phyloP scores from a whole-genome alignment of 1,140 invertebrate species.

The Mercenaria mercenaria region DNA sequence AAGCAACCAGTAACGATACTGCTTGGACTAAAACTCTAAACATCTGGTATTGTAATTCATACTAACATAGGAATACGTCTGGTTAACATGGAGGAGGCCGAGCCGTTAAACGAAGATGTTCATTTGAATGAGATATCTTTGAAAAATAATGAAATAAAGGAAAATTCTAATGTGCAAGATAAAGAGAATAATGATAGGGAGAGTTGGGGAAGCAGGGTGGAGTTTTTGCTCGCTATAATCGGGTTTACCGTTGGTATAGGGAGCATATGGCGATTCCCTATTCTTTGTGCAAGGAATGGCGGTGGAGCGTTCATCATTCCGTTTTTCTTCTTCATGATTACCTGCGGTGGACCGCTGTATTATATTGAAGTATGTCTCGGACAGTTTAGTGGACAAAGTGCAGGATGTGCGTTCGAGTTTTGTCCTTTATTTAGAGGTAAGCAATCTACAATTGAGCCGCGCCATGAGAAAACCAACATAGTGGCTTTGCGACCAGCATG shows the following conservation, averaged over 20 bases:
- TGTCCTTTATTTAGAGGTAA: constrained; percentile 23
- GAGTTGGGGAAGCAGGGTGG: constrained; percentile 79
- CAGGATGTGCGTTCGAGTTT: constrained; percentile 13
- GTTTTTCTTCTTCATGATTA: constrained; percentile 88
- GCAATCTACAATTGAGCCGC: too few species aligned
- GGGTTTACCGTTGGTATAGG: constrained; percentile 84
- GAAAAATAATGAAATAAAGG: not conserved
- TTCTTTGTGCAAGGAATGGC: constrained; percentile 86
- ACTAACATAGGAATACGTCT: too few species aligned
- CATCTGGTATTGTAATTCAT: too few species aligned
- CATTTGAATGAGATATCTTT: too few species aligned
- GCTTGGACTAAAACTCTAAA: too few species aligned
- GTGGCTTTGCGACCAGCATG: too few species aligned
- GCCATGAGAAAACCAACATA: too few species aligned
- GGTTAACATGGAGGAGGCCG: too few species aligned
- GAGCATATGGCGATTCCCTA: constrained; percentile 86
- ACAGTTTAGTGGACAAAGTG: constrained; percentile 87
- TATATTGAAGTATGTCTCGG: constrained; percentile 91
- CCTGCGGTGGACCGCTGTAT: constrained; percentile 90
- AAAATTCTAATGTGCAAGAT: not conserved
- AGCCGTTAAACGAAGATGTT: too few species aligned
- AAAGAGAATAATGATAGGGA: not conserved
- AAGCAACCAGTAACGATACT: too few species aligned
- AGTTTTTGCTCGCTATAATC: constrained; percentile 83
- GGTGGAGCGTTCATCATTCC: constrained; percentile 89